Evolutionary conservation across 1,140 invertebrate species (phyloP).

Genomic region (Ostrea denselamellosa): DNA sequence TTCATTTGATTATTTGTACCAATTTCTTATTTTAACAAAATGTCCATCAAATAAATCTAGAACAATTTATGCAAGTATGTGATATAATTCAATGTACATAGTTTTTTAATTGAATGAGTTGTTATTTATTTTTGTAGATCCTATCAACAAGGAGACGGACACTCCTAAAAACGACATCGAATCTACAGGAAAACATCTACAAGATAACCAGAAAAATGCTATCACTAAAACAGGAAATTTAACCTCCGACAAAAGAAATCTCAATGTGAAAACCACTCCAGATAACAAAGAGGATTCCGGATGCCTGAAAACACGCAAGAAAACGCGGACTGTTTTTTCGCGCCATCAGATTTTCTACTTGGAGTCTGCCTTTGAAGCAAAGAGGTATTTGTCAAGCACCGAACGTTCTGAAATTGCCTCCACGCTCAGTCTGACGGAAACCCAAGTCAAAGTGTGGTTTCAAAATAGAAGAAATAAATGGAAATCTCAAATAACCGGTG

Average conservation of each 20-base stretch:
- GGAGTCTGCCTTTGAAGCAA: constrained; percentile 65
- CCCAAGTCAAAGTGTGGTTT: constrained; percentile 67
- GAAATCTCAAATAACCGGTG: constrained; percentile 62
- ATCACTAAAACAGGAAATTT: background rate
- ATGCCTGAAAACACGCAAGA: constrained; percentile 48
- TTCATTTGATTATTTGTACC: no score
- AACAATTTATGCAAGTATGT: no score
- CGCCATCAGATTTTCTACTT: constrained; percentile 65
- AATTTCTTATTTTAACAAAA: no score
- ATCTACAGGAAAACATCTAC: background rate
- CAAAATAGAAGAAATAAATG: constrained; percentile 65
- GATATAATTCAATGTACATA: no score
- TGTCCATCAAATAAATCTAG: no score
- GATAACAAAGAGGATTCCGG: background rate
- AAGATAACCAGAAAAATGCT: background rate
- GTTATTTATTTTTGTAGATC: background rate
- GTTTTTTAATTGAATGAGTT: no score
- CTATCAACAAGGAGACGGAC: background rate
- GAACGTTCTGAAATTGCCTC: constrained; percentile 63
- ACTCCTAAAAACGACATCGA: background rate
- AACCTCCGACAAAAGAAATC: background rate
- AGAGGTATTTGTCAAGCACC: constrained; percentile 63
- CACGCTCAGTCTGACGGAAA: constrained; percentile 62
- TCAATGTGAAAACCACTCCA: background rate
- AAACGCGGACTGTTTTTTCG: constrained; percentile 67